A percentile compares a stretch with the other conserved stretches of the same genome.
Evolutionary conservation across 2,113 vertebrate species (phyloP).

Genomic region (Turdus rufiventris): DNA sequence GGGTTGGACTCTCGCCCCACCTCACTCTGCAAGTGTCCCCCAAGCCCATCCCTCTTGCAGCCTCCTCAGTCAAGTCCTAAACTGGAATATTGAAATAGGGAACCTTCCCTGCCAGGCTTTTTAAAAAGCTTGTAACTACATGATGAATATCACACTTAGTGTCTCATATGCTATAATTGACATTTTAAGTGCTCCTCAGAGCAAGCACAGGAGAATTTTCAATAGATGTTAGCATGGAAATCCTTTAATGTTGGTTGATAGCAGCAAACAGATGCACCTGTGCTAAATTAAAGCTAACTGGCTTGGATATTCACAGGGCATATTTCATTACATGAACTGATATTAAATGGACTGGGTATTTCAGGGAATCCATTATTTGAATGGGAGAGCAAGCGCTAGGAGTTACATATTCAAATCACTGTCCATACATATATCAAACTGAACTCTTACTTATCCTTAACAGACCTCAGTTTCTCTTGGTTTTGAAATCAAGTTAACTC

Average conservation of each 20-base stretch:
- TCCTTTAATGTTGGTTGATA: not conserved
- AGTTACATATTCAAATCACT: not conserved
- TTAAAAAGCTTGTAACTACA: not conserved
- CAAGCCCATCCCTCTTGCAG: not conserved
- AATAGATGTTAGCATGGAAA: conserved; percentile 1
- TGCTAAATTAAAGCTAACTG: not conserved
- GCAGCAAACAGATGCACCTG: not conserved
- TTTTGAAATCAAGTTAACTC: conserved; percentile 25
- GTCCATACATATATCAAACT: rapidly evolving
- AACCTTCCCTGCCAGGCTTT: not conserved
- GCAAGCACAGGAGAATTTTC: not conserved
- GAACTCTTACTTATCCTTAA: not conserved
- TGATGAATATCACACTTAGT: not conserved
- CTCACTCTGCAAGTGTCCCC: not conserved
- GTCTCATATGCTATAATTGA: not conserved
- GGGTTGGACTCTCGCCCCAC: not conserved
- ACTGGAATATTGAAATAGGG: not conserved
- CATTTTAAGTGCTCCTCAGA: conserved; percentile 23
- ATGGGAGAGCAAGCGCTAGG: not conserved
- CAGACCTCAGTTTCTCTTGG: not conserved
- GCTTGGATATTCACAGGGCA: not conserved
- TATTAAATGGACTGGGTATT: not conserved
- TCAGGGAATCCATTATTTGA: not conserved
- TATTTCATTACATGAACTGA: not conserved
- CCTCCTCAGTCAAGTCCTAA: not conserved